Evolutionary conservation across 1,140 invertebrate genomes (phyloP).

Genomic region (Cotesia vestalis): DNA sequence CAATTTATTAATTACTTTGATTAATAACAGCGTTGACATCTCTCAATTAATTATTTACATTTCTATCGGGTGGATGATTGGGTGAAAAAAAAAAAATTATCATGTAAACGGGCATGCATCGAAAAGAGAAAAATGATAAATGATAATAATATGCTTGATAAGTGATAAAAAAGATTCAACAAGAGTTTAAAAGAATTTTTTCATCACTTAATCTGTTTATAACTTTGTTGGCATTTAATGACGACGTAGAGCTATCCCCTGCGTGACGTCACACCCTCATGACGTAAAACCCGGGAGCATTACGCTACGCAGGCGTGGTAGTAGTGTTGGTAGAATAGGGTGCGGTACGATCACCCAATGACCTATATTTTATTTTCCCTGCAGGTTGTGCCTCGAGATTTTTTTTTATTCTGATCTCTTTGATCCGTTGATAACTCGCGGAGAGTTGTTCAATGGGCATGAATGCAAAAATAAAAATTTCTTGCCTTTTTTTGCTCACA

Average conservation of each 20-base stretch:
- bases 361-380: conserved; percentile 47
- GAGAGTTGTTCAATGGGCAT: background rate
- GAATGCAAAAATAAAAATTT: background rate
- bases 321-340: conserved; percentile 35
- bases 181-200: background rate
- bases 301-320: conserved; percentile 54
- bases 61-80: background rate
- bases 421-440: background rate
- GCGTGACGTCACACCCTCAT: conserved; percentile 45
- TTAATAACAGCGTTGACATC: no score
- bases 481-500: no score
- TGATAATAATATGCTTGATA: background rate
- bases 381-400: background rate
- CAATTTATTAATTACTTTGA: background rate
- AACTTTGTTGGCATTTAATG: conserved; percentile 5
- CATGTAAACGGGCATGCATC: background rate
- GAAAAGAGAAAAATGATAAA: background rate
- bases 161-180: background rate
- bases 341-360: conserved; percentile 56
- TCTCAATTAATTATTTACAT: background rate
- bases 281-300: conserved; percentile 51
- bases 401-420: background rate
- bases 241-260: conserved; percentile 19
- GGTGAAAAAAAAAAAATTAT: no score
- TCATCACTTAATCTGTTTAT: background rate